Conservation (phyloP, 2,888 invertebrate species). For the Metellina segmentata region DNA sequence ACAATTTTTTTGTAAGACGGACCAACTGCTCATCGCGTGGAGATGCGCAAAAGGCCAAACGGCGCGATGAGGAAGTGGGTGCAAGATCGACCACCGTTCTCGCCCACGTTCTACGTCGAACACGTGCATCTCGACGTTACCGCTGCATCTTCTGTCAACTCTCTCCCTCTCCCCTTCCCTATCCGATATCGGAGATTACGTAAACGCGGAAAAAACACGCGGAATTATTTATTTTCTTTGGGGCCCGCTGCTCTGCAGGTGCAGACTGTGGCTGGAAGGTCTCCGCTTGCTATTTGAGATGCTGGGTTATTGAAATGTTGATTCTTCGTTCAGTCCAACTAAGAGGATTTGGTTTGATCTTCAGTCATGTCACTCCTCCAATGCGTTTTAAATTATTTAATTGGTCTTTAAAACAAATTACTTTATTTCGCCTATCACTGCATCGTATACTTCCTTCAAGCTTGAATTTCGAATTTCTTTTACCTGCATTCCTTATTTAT, state of each 20-base stretch:
- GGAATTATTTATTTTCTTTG: conserved; percentile 44
- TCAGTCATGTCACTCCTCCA: neutral
- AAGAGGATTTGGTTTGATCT: neutral
- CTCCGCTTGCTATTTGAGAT: neutral
- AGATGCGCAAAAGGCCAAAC: neutral
- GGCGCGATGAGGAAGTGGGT: conserved; percentile 3
- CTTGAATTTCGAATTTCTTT: no score
- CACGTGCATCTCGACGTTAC: conserved; percentile 21
- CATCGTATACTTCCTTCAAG: no score
- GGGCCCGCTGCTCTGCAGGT: conserved; percentile 14
- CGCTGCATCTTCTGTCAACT: conserved; percentile 44
- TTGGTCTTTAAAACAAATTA: no score
- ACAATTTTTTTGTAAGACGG: no score
- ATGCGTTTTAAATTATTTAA: no score
- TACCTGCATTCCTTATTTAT: no score
- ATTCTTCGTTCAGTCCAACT: neutral
- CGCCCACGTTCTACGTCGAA: conserved; percentile 30
- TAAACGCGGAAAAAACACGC: conserved; percentile 45
- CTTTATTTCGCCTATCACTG: no score
- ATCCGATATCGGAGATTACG: conserved; percentile 44
- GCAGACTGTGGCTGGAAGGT: neutral
- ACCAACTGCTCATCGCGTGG: neutral
- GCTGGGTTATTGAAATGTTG: neutral
- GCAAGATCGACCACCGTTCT: neutral
- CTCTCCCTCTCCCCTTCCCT: neutral